A percentile compares a stretch with the other conserved stretches of the same genome.
Evolutionary conservation across 2,113 vertebrate species (phyloP).

Genomic region (Chionis minor): DNA sequence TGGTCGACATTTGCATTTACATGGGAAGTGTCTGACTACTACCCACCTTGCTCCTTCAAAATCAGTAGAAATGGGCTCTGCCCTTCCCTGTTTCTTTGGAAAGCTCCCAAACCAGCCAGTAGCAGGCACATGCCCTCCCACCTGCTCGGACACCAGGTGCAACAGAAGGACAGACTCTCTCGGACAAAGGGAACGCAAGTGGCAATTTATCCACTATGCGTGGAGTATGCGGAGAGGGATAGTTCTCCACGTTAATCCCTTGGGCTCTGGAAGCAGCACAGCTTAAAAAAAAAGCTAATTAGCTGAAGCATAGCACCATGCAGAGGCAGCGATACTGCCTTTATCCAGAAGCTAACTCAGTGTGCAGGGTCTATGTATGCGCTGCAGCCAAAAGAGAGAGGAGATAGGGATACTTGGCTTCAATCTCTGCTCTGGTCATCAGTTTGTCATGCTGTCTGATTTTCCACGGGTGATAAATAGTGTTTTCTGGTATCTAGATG

Average conservation of each 20-base stretch:
- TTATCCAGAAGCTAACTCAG: neutral
- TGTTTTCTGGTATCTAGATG: rapidly evolving
- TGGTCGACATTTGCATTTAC: neutral
- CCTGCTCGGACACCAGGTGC: neutral
- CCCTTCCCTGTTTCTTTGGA: neutral
- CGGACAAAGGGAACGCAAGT: neutral
- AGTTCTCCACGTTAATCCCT: neutral
- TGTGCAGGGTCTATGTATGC: neutral
- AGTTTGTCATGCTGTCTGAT: neutral
- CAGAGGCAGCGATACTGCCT: neutral
- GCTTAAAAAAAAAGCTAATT: neutral
- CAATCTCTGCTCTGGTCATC: neutral
- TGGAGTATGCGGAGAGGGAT: neutral
- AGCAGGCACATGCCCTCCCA: neutral
- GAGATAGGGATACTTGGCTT: neutral
- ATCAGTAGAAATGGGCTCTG: neutral
- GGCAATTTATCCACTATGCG: neutral
- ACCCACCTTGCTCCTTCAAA: neutral
- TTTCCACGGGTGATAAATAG: neutral
- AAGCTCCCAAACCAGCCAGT: neutral
- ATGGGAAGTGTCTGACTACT: neutral
- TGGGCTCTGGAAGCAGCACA: neutral
- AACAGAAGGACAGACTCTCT: neutral
- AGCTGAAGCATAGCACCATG: neutral
- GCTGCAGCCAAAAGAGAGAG: neutral